Percentiles rank a stretch among this genome's conserved stretches.
phyloP scores from a whole-genome alignment of 2,113 vertebrate genomes.

The Calidris pugnax region DNA sequence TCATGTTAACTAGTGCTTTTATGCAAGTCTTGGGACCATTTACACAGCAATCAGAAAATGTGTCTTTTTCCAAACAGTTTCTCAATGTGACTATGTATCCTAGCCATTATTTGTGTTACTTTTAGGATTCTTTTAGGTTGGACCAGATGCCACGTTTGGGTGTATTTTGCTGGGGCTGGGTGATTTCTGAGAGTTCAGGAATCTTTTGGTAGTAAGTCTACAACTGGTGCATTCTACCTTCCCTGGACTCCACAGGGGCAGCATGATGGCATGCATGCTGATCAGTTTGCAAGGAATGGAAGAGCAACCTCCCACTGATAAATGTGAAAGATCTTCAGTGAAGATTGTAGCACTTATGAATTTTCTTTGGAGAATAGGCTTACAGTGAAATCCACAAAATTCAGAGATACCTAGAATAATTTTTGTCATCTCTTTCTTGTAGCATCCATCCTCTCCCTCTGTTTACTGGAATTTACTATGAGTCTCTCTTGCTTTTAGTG shows the following conservation, averaged over 20 bases:
- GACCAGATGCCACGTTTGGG: neutral
- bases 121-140: neutral
- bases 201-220: neutral
- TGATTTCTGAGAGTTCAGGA: neutral
- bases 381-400: neutral
- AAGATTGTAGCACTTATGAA: neutral
- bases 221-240: neutral
- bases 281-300: neutral
- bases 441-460: neutral
- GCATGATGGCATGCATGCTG: neutral
- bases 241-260: neutral
- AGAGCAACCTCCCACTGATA: neutral
- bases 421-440: neutral
- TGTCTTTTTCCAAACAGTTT: constrained; percentile 28
- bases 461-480: neutral
- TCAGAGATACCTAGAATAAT: neutral
- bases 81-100: neutral
- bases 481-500: neutral
- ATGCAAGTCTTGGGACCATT: constrained; percentile 9
- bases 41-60: neutral
- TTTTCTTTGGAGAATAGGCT: neutral
- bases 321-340: neutral
- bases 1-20: neutral
- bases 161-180: neutral
- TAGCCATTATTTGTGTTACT: neutral